Percentiles rank a stretch among this genome's conserved stretches.
These are phyloP conservation scores for Bucco capensis DNA, from an alignment of 2,113 vertebrate species.

Conservation along the genomic window DNA sequence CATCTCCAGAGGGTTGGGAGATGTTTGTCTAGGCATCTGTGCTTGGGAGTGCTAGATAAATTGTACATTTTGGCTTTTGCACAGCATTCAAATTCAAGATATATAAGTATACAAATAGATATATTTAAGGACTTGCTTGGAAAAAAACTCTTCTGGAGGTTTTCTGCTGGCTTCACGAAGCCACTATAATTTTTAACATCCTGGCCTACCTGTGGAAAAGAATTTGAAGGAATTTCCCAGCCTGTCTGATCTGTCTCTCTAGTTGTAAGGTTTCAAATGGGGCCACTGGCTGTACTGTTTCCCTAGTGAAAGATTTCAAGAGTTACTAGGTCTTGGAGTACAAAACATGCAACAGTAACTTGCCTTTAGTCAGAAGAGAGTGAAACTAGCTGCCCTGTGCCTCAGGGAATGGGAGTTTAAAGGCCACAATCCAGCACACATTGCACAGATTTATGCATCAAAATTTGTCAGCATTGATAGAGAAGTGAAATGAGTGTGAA, in stretches of 20 bases:
- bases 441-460: background rate
- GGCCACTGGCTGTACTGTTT: background rate
- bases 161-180: background rate
- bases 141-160: background rate
- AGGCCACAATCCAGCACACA: background rate
- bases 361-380: background rate
- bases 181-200: background rate
- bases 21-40: background rate
- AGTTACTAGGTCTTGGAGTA: background rate
- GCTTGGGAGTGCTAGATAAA: background rate
- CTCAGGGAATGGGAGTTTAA: background rate
- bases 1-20: background rate
- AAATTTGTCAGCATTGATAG: background rate
- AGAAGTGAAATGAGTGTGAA: background rate
- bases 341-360: background rate
- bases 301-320: background rate
- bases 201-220: background rate
- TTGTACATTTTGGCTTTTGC: background rate
- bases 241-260: background rate
- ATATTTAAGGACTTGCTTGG: background rate
- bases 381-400: background rate
- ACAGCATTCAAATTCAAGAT: background rate
- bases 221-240: background rate
- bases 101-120: too few relatives aligned
- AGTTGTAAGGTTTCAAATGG: background rate